Conservation (phyloP, 2,888 invertebrate genomes). For the Chydorus sphaericus region DNA sequence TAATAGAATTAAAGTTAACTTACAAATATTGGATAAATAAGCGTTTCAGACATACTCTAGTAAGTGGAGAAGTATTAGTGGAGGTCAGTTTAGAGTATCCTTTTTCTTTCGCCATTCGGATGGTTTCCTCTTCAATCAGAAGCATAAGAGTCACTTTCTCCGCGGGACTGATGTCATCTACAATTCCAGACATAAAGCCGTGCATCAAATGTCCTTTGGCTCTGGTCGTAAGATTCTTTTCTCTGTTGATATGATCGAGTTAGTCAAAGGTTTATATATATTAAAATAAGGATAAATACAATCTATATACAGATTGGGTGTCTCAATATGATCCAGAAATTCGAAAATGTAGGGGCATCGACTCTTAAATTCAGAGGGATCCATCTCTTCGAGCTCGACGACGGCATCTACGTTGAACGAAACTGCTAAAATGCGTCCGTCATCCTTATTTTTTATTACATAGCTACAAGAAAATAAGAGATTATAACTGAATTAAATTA, state of each 20-base stretch:
- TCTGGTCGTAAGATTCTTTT: conserved; percentile 22
- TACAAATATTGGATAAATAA: background rate
- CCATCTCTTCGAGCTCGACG: conserved; percentile 58
- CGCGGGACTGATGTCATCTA: conserved; percentile 42
- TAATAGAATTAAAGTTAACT: background rate
- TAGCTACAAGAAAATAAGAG: conserved; percentile 37
- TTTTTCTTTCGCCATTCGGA: conserved; percentile 46
- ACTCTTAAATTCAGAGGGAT: conserved; percentile 48
- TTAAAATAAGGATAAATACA: no score
- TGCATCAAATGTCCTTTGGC: conserved; percentile 57
- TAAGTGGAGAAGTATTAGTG: conserved; percentile 75
- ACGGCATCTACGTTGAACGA: conserved; percentile 66
- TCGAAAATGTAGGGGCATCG: conserved; percentile 47
- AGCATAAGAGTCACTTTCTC: conserved; percentile 67
- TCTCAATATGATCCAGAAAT: conserved; percentile 61
- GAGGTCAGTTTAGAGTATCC: conserved; percentile 63
- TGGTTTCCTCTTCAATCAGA: conserved; percentile 59
- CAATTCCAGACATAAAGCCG: conserved; percentile 77
- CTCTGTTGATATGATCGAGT: background rate
- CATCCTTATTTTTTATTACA: conserved; percentile 40
- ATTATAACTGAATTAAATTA: background rate
- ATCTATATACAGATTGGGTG: no score
- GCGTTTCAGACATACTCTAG: conserved; percentile 43
- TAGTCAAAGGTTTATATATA: no score
- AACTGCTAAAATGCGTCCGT: conserved; percentile 47